These are phyloP conservation scores for Heliconius aoede DNA, from an alignment of 2,888 invertebrate species.

Conservation along the genomic window DNA sequence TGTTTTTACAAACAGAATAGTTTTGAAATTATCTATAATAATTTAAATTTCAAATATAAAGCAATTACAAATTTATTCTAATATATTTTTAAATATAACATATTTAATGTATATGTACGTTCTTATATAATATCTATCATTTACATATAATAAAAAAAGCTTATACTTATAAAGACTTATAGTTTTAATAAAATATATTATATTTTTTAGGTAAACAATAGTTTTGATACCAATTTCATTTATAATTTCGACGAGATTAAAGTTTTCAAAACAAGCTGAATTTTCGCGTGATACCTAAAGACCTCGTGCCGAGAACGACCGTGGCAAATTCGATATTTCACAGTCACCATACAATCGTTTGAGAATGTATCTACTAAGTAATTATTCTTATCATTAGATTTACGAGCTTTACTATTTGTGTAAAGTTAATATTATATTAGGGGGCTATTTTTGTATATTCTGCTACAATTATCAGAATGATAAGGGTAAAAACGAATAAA, in stretches of 20 bases:
- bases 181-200: not conserved
- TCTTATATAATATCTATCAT: too few relatives aligned
- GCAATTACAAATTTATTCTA: not conserved
- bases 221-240: constrained; percentile 1
- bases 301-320: constrained; percentile 71
- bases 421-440: not conserved
- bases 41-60: not conserved
- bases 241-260: constrained; percentile 16
- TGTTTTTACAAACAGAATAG: not conserved
- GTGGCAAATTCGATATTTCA: constrained; percentile 76
- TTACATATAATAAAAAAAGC: constrained; percentile 1
- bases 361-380: constrained; percentile 70
- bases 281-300: constrained; percentile 59
- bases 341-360: constrained; percentile 77
- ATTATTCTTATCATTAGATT: constrained; percentile 53
- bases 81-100: not conserved
- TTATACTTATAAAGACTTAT: not conserved
- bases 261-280: constrained; percentile 23
- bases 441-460: not conserved
- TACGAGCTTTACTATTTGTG: not conserved
- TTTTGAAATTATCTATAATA: not conserved
- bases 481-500: not conserved
- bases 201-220: not conserved
- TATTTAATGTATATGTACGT: not conserved
- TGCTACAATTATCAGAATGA: not conserved